Evolutionary conservation across 1,140 invertebrate genomes (phyloP).

Genomic region (Caenorhabditis elegans): DNA sequence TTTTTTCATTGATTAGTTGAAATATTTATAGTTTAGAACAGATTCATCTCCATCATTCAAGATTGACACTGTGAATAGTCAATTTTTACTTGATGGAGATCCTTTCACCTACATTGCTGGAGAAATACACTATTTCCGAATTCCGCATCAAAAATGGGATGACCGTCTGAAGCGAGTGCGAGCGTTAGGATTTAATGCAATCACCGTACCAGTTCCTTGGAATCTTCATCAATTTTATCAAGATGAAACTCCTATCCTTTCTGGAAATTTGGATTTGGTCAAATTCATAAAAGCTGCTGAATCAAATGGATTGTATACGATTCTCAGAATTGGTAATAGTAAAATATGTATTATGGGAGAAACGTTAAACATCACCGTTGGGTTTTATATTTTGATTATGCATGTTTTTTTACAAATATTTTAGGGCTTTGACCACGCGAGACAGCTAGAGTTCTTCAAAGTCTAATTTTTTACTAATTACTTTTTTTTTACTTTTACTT

Average conservation of each 20-base stretch:
- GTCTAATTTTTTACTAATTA: too few species aligned
- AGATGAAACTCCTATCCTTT: slow-evolving; percentile 65
- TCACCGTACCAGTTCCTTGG: slow-evolving; percentile 83
- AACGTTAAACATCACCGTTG: too few species aligned
- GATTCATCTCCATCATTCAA: slow-evolving; percentile 15
- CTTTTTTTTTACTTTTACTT: too few species aligned
- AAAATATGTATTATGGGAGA: too few species aligned
- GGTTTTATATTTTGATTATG: too few species aligned
- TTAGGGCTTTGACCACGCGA: too few species aligned
- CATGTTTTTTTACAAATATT: too few species aligned
- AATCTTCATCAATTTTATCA: slow-evolving; percentile 74
- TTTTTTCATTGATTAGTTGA: too few species aligned
- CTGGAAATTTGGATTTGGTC: not conserved
- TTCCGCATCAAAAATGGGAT: slow-evolving; percentile 80
- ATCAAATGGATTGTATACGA: not conserved
- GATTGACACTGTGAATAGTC: not conserved
- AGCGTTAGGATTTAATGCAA: slow-evolving; percentile 82
- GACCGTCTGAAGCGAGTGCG: slow-evolving; percentile 80
- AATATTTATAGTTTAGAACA: not conserved
- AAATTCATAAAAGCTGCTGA: slow-evolving; percentile 13
- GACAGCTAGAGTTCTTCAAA: too few species aligned
- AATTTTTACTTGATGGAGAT: slow-evolving; percentile 37
- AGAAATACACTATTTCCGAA: slow-evolving; percentile 86
- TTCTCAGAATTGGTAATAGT: not conserved
- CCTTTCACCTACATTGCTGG: slow-evolving; percentile 76